Evolutionary conservation across 2,888 invertebrate genomes (phyloP).

Genomic region (Synanthedon myopaeformis): DNA sequence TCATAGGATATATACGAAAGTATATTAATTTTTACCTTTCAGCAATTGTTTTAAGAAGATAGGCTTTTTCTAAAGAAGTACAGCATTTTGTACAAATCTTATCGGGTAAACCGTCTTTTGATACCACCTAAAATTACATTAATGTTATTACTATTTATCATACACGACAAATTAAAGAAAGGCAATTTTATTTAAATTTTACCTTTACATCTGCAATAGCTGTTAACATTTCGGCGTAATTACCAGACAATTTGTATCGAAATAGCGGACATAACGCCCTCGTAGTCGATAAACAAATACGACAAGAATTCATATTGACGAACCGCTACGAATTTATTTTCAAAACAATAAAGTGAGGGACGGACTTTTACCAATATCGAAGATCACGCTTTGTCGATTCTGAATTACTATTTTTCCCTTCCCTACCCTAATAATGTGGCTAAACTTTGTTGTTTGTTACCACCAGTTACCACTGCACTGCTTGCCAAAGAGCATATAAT

Average conservation of each 20-base stretch:
- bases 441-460: no score
- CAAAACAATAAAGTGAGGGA: constrained; percentile 15
- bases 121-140: constrained; percentile 33
- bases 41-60: constrained; percentile 57
- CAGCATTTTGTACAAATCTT: constrained; percentile 60
- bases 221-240: constrained; percentile 66
- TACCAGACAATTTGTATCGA: constrained; percentile 58
- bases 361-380: constrained; percentile 28
- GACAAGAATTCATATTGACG: constrained; percentile 50
- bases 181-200: constrained; percentile 7
- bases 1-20: no score
- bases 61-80: constrained; percentile 55
- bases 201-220: constrained; percentile 64
- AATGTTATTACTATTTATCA: not conserved
- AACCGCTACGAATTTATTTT: constrained; percentile 1
- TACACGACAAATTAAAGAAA: not conserved
- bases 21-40: constrained; percentile 37
- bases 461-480: no score
- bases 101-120: constrained; percentile 60
- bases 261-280: constrained; percentile 57
- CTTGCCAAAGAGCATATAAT: no score
- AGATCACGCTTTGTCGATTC: constrained; percentile 13
- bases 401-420: constrained; percentile 1
- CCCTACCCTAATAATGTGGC: not conserved
- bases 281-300: constrained; percentile 54